Percentiles rank a stretch among this genome's conserved stretches.
phyloP scores from a whole-genome alignment of 2,888 invertebrate species.

The Ametastegia equiseti region DNA sequence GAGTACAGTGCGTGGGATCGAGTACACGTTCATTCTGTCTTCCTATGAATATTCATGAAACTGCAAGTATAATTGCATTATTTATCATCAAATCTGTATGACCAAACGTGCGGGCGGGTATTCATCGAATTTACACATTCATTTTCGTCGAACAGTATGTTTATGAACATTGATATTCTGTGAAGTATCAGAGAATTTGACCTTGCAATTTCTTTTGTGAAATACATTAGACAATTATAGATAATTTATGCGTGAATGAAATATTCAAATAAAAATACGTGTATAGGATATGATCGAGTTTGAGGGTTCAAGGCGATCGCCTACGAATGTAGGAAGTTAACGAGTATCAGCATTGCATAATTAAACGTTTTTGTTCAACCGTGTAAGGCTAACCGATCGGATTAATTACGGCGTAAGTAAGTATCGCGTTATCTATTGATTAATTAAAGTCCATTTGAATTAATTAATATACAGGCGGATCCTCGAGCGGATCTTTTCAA shows the following conservation, averaged over 20 bases:
- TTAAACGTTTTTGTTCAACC: conserved; percentile 5
- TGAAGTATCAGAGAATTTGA: not conserved
- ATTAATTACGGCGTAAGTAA: conserved; percentile 2
- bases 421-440: not conserved
- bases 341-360: conserved; percentile 15
- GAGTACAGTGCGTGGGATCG: conserved; percentile 26
- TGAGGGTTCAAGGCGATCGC: conserved; percentile 45
- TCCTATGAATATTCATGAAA: conserved; percentile 4
- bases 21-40: not conserved
- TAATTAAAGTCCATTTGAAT: not conserved
- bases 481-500: not conserved
- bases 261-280: not conserved
- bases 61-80: not conserved
- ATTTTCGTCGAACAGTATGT: not conserved
- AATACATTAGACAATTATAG: not conserved
- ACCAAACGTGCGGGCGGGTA: not conserved
- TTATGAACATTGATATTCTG: not conserved
- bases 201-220: not conserved
- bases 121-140: not conserved
- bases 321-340: conserved; percentile 33
- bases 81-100: not conserved
- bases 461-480: not conserved
- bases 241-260: not conserved
- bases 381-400: not conserved
- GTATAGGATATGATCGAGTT: conserved; percentile 37